phyloP scores from a whole-genome alignment of 2,888 invertebrate genomes.

The Syritta pipiens region DNA sequence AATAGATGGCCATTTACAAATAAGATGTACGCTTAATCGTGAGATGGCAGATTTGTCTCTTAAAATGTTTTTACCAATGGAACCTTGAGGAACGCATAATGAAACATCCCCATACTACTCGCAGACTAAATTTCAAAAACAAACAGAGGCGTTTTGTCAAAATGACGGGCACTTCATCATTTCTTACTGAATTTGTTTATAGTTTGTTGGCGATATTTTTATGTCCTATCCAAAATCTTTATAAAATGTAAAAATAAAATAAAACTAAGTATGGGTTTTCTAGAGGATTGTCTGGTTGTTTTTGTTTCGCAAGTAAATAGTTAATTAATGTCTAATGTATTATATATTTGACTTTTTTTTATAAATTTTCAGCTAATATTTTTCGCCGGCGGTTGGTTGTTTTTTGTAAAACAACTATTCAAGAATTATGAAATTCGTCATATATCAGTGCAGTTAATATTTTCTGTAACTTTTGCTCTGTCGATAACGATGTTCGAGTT shows the following conservation, averaged over 20 bases:
- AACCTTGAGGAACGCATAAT: too few species aligned
- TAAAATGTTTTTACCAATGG: too few species aligned
- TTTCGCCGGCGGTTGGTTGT: slow-evolving; percentile 98
- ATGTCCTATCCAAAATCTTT: slow-evolving; percentile 1
- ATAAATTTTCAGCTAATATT: slow-evolving; percentile 88
- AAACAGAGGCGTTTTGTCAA: neutral
- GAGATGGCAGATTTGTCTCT: too few species aligned
- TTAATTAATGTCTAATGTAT: neutral
- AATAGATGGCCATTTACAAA: too few species aligned
- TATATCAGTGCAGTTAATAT: slow-evolving; percentile 94
- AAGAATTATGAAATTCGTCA: slow-evolving; percentile 98
- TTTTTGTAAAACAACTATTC: slow-evolving; percentile 98
- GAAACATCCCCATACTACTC: too few species aligned
- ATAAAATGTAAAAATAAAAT: slow-evolving; percentile 45
- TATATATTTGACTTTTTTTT: slow-evolving; percentile 48
- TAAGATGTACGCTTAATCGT: too few species aligned
- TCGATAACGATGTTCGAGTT: slow-evolving; percentile 99
- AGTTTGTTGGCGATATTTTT: slow-evolving; percentile 55
- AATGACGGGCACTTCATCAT: neutral
- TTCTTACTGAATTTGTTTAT: slow-evolving; percentile 48
- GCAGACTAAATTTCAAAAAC: too few species aligned
- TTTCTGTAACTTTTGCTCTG: slow-evolving; percentile 96
- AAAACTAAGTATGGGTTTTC: slow-evolving; percentile 85
- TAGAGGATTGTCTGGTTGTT: slow-evolving; percentile 91
- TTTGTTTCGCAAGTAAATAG: slow-evolving; percentile 87